Conservation (phyloP, 2,113 vertebrate species). For the Rostratula benghalensis region DNA sequence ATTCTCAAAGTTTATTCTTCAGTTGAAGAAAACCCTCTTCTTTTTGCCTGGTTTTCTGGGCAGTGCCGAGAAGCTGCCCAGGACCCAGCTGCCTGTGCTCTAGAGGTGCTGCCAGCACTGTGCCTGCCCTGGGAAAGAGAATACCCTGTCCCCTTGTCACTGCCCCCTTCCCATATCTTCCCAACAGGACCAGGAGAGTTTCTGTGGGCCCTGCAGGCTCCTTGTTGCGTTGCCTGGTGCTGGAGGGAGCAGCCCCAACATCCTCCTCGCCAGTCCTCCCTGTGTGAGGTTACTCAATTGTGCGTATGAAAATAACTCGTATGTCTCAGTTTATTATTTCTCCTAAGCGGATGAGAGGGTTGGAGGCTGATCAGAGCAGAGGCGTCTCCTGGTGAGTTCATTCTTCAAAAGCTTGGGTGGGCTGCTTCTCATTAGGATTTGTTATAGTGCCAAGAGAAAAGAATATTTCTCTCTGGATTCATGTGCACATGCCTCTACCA, state of each 20-base stretch:
- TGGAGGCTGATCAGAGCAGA: conserved; percentile 57
- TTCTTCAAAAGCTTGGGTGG: conserved; percentile 40
- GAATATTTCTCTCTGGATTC: conserved; percentile 6
- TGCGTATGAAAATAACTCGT: background rate
- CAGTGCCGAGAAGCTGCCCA: background rate
- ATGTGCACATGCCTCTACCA: background rate
- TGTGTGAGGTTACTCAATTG: conserved; percentile 5
- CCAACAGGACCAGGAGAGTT: background rate
- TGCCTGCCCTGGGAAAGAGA: background rate
- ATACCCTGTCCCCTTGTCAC: background rate
- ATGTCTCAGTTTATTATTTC: conserved; percentile 48
- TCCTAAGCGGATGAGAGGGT: conserved; percentile 35
- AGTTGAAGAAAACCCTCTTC: background rate
- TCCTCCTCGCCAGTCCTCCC: background rate
- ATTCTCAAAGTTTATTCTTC: background rate
- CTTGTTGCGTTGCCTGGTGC: background rate
- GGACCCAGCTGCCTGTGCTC: background rate
- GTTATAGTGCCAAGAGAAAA: conserved; percentile 16
- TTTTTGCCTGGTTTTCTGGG: background rate
- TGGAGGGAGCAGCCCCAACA: background rate
- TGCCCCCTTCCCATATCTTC: background rate
- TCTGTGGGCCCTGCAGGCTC: background rate
- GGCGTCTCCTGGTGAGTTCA: conserved; percentile 31
- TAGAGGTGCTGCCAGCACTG: rapidly evolving
- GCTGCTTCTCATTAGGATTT: conserved; percentile 54